Evolutionary conservation across 2,113 vertebrate species (phyloP).

Genomic region (Microtus ochrogaster): DNA sequence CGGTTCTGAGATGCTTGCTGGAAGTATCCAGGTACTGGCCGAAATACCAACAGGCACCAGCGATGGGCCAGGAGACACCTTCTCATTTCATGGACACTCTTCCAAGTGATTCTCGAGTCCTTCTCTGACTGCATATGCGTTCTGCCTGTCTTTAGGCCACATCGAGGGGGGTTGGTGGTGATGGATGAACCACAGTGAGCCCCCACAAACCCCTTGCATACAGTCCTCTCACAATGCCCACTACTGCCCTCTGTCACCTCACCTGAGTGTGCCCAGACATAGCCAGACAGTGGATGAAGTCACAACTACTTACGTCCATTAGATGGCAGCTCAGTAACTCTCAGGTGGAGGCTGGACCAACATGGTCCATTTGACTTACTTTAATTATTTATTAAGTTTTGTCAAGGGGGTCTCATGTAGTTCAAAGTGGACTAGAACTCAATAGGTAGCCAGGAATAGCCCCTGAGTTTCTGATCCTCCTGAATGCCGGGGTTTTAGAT

Average conservation of each 20-base stretch:
- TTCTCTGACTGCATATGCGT: not conserved
- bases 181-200: not conserved
- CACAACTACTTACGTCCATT: not conserved
- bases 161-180: too few species aligned
- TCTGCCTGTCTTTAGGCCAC: not conserved
- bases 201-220: not conserved
- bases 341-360: not conserved
- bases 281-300: not conserved
- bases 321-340: not conserved
- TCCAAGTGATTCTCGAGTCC: not conserved
- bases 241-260: not conserved
- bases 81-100: not conserved
- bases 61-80: not conserved
- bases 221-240: too few species aligned
- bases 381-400: not conserved
- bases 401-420: not conserved
- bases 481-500: not conserved
- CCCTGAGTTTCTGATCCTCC: not conserved
- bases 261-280: not conserved
- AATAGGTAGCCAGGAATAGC: not conserved
- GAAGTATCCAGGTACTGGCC: not conserved
- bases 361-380: not conserved
- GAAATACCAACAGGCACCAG: not conserved
- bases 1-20: not conserved
- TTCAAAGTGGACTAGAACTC: not conserved